phyloP scores from a whole-genome alignment of 2,888 invertebrate species.

The Artemia sp. region DNA sequence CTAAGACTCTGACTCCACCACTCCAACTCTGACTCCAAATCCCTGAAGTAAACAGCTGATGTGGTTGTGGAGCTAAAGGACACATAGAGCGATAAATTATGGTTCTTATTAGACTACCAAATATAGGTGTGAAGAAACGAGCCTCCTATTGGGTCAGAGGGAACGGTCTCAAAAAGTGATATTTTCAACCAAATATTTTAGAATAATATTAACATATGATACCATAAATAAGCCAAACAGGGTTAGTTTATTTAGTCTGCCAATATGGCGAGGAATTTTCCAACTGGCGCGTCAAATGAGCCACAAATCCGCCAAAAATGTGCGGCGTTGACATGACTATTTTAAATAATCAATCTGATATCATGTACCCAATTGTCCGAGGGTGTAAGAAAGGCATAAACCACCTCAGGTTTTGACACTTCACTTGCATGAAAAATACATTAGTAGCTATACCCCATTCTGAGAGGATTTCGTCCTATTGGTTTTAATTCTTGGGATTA shows the following conservation, averaged over 20 bases:
- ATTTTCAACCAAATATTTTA: neutral
- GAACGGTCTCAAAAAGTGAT: too few species aligned
- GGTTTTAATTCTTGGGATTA: too few species aligned
- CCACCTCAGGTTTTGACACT: slow-evolving; percentile 15
- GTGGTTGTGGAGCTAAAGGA: too few species aligned
- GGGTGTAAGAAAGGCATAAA: slow-evolving; percentile 13
- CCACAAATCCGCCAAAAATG: slow-evolving; percentile 9
- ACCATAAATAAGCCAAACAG: neutral
- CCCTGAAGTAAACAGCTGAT: too few species aligned
- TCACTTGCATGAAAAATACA: slow-evolving; percentile 9
- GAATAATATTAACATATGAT: slow-evolving; percentile 13
- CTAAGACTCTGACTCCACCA: too few species aligned
- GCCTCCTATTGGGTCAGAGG: too few species aligned
- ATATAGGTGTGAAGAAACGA: too few species aligned
- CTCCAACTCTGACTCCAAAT: too few species aligned
- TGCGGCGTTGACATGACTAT: neutral
- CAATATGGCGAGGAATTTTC: slow-evolving; percentile 4
- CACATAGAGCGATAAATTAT: too few species aligned
- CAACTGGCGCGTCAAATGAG: slow-evolving; percentile 14
- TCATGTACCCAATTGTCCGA: neutral
- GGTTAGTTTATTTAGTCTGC: slow-evolving; percentile 9
- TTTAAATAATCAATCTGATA: slow-evolving; percentile 9
- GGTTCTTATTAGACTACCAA: too few species aligned
- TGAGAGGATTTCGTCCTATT: too few species aligned
- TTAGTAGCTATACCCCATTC: neutral